phyloP scores from a whole-genome alignment of 2,888 invertebrate species.

The Aporophyla lueneburgensis region DNA sequence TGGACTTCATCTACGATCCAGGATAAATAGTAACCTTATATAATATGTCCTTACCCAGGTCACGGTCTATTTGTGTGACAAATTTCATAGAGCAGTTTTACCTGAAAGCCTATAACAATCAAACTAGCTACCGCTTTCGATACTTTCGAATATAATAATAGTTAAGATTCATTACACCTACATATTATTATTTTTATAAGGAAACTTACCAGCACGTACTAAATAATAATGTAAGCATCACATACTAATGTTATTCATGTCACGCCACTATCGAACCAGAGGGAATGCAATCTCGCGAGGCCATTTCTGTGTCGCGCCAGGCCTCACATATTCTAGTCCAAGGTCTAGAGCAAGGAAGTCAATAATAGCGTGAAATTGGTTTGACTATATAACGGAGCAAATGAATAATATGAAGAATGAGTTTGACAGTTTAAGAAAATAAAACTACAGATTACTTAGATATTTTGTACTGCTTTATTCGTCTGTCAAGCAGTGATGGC shows the following conservation, averaged over 20 bases:
- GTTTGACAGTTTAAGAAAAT: too few relatives aligned
- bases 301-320: constrained; percentile 31
- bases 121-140: background rate
- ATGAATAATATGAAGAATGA: background rate
- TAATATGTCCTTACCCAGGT: background rate
- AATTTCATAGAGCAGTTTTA: background rate
- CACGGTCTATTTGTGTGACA: background rate
- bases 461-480: too few relatives aligned
- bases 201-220: background rate
- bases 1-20: too few relatives aligned
- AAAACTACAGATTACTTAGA: too few relatives aligned
- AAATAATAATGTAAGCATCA: constrained; percentile 13
- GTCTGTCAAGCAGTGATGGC: too few relatives aligned
- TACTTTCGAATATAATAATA: background rate
- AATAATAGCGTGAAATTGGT: constrained; percentile 17
- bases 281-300: constrained; percentile 49
- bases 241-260: constrained; percentile 33
- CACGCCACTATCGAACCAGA: constrained; percentile 19
- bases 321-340: constrained; percentile 33
- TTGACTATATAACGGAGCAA: background rate
- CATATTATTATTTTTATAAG: background rate
- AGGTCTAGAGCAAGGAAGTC: constrained; percentile 5
- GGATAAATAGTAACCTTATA: background rate
- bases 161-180: background rate
- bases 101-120: background rate